phyloP scores from a whole-genome alignment of 2,888 invertebrate genomes.

The Heliconius aoede region DNA sequence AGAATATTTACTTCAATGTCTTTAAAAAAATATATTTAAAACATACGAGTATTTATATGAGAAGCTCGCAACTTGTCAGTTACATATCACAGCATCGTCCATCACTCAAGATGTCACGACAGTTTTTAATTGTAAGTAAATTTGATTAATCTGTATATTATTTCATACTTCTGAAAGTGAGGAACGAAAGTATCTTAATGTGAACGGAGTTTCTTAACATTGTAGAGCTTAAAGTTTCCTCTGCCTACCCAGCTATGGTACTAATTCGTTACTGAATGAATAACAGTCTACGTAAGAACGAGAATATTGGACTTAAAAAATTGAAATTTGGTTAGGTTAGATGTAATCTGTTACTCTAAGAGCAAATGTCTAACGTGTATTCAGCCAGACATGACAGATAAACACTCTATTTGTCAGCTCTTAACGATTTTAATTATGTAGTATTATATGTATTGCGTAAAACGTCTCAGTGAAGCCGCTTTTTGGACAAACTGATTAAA shows the following conservation, averaged over 20 bases:
- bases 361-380: too few relatives aligned
- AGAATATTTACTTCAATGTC: constrained; percentile 35
- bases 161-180: too few relatives aligned
- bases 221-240: background rate
- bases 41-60: constrained; percentile 38
- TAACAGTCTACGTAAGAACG: too few relatives aligned
- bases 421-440: background rate
- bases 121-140: constrained; percentile 41
- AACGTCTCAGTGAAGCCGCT: background rate
- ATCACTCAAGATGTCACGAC: constrained; percentile 44
- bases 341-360: too few relatives aligned
- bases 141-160: background rate
- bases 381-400: too few relatives aligned
- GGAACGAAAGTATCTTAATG: background rate
- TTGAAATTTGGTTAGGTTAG: too few relatives aligned
- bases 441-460: background rate
- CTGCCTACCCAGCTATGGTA: too few relatives aligned
- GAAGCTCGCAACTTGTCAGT: constrained; percentile 4
- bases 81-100: constrained; percentile 27
- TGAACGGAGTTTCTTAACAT: background rate
- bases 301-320: too few relatives aligned
- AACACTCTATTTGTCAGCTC: background rate
- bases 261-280: too few relatives aligned
- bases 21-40: constrained; percentile 24
- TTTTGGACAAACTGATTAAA: background rate